Percentiles rank a stretch among this genome's conserved stretches.
phyloP scores from a whole-genome alignment of 2,888 invertebrate species.

The Bimastos eiseni region DNA sequence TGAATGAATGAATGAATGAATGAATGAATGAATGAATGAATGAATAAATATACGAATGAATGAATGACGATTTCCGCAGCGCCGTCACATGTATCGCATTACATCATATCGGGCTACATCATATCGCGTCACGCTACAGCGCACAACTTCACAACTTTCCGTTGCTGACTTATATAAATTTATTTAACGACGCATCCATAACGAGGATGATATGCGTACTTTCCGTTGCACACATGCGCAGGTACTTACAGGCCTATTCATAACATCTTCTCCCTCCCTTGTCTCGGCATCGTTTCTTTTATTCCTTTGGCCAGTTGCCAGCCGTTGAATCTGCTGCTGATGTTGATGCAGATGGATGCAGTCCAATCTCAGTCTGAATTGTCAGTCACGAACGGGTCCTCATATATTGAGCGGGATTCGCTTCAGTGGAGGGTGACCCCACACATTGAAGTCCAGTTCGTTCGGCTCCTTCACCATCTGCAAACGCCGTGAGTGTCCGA shows the following conservation, averaged over 20 bases:
- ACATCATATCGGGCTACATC: too few relatives aligned
- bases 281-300: background rate
- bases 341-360: background rate
- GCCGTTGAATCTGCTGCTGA: background rate
- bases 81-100: too few relatives aligned
- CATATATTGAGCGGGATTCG: background rate
- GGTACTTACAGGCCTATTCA: background rate
- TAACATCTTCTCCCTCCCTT: background rate
- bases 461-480: background rate
- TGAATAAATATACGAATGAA: too few relatives aligned
- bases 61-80: too few relatives aligned
- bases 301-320: background rate
- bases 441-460: background rate
- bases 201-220: too few relatives aligned
- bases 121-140: too few relatives aligned
- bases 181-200: too few relatives aligned
- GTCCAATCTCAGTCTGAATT: background rate
- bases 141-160: too few relatives aligned
- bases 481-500: background rate
- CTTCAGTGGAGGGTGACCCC: background rate
- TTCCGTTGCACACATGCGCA: too few relatives aligned
- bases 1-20: too few relatives aligned
- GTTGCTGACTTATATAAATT: too few relatives aligned
- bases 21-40: too few relatives aligned
- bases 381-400: background rate